These are phyloP conservation scores for Lytechinus variegatus DNA, from an alignment of 35 echinoderm and acorn worm species.

Conservation along the genomic window DNA sequence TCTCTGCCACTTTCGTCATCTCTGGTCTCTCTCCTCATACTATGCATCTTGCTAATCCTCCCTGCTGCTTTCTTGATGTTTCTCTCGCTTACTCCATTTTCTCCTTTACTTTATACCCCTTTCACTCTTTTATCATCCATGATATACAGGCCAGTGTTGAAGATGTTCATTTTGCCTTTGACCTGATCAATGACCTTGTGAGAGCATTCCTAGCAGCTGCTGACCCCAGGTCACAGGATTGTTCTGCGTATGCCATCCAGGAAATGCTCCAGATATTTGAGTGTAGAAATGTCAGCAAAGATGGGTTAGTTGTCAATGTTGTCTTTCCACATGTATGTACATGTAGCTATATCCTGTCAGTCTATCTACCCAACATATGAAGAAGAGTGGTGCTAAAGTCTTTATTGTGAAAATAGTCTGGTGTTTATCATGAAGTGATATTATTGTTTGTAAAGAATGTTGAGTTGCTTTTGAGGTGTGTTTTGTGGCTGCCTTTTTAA, in stretches of 20 bases:
- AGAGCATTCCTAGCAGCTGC: constrained; percentile 86
- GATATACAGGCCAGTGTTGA: constrained; percentile 77
- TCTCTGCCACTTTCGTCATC: not conserved
- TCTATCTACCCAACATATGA: too few relatives aligned
- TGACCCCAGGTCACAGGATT: constrained; percentile 90
- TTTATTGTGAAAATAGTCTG: too few relatives aligned
- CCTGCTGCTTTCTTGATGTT: too few relatives aligned
- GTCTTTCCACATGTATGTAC: too few relatives aligned
- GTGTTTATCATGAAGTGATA: too few relatives aligned
- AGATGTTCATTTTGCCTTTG: constrained; percentile 88
- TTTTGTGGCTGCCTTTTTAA: too few relatives aligned
- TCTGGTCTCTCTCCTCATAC: too few relatives aligned
- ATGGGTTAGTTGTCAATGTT: not conserved
- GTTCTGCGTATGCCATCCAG: constrained; percentile 97
- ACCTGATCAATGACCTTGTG: constrained; percentile 89
- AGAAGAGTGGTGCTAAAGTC: too few relatives aligned
- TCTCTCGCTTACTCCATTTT: not conserved
- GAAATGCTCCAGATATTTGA: constrained; percentile 90
- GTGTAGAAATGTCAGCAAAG: constrained; percentile 57
- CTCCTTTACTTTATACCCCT: not conserved
- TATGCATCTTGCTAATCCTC: too few relatives aligned
- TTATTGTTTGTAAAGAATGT: too few relatives aligned
- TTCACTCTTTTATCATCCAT: not conserved
- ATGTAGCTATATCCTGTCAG: too few relatives aligned
- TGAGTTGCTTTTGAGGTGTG: too few relatives aligned